Evolutionary conservation across 2,113 vertebrate species (phyloP), one percentile per base, ranked within the genome.

Genomic region (Serranochromis macrocephalus): DNA sequence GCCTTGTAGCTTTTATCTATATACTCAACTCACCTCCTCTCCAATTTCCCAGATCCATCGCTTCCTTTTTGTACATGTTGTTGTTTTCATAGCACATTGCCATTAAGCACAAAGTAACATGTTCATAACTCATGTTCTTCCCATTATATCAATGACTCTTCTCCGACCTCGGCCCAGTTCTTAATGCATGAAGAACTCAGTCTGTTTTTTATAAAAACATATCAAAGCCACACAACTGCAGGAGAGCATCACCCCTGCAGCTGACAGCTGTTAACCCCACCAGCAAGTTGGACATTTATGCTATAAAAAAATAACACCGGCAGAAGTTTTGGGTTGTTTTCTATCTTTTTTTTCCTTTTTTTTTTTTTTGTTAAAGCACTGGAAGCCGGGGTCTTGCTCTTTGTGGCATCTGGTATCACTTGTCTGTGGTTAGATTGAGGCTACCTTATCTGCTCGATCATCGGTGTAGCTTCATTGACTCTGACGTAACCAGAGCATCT

Each of bases 211-310:
- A 24, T 81, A 66, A 87, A 80, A 87, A 86, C 81, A 89, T 3
- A 31, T 55, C 54, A 71, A 81, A 87, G 88, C 57, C 68, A 58
- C 83, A 36, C 54, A 82, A 85, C 95, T 73, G 88, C 85, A 85
- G 88, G 93, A 78, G 57, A 81, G 81, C 82, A 26, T 84, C 86
- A 68, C 79, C 87, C 94, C 93, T 93, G 93, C 92, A 86, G 94
- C 87, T 86, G 55, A 90, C 95, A 95, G 92, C 93, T 94, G 94
- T 71, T 91, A 86, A 88, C 87, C 83, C 90, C 84, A 71, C 61
- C 66, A 71, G 86, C 81, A 79, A 40, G 82, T 63, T 57, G 31
- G 26, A 87, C 79, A 89, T 83, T 80, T 85, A 87, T 90, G 91
- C 49, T 73, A 87, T 87, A 73, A 91, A 87, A 75, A 40, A 88